phyloP scores from a whole-genome alignment of 2,113 vertebrate species.

The Drymodes brunneopygia region DNA sequence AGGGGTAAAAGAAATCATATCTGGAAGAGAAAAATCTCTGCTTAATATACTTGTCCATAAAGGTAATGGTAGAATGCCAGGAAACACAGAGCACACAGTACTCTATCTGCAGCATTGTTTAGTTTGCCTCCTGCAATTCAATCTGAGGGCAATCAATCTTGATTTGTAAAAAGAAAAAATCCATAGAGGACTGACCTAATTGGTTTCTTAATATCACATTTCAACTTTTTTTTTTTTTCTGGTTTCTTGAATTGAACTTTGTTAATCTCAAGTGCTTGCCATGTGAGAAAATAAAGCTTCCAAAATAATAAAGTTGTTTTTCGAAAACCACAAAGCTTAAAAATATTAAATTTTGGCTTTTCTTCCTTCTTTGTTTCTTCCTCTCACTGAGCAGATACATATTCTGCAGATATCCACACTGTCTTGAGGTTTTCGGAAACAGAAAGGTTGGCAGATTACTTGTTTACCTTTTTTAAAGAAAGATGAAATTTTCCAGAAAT shows the following conservation, averaged over 20 bases:
- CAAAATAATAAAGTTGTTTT: background rate
- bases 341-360: background rate
- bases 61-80: background rate
- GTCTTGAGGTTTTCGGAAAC: background rate
- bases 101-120: background rate
- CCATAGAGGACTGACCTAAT: constrained; percentile 2
- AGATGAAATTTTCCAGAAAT: background rate
- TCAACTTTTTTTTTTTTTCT: background rate
- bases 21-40: background rate
- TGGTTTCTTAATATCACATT: constrained; percentile 18
- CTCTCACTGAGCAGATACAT: background rate
- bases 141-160: constrained; percentile 19
- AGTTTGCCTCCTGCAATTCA: background rate
- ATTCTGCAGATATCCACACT: background rate
- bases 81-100: background rate
- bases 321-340: background rate
- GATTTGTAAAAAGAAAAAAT: constrained; percentile 12
- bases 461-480: background rate
- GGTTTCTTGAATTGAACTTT: background rate
- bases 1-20: background rate
- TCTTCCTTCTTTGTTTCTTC: background rate
- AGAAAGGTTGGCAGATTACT: background rate
- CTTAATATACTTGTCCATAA: background rate
- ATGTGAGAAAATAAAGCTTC: background rate
- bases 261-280: background rate